phyloP scores from a whole-genome alignment of 2,797 vertebrate species.

The Poecilia picta region DNA sequence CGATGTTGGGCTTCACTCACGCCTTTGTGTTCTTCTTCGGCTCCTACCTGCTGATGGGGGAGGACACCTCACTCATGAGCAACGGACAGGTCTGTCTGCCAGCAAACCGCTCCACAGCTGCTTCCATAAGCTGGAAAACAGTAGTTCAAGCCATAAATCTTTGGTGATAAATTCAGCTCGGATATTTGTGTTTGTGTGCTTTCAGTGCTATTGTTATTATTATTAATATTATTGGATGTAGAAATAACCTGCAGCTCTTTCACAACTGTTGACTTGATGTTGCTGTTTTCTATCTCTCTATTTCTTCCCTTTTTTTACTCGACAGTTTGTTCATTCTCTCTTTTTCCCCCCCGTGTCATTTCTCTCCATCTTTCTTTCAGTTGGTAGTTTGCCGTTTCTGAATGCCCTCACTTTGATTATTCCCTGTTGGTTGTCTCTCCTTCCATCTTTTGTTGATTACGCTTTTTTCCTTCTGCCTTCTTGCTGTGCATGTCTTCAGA shows the following conservation, averaged over 20 bases:
- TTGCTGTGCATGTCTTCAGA: slow-evolving; percentile 90
- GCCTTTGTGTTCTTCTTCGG: slow-evolving; percentile 98
- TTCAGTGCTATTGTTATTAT: background rate
- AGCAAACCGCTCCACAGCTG: background rate
- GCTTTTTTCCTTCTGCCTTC: slow-evolving; percentile 75
- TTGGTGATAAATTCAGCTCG: background rate
- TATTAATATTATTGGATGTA: slow-evolving; percentile 3
- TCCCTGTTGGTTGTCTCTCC: slow-evolving; percentile 51
- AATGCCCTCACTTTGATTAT: slow-evolving; percentile 51
- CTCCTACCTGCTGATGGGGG: slow-evolving; percentile 93
- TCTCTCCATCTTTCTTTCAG: slow-evolving; percentile 39
- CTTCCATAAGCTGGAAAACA: slow-evolving; percentile 2
- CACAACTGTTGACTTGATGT: slow-evolving; percentile 19
- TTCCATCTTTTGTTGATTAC: slow-evolving; percentile 65
- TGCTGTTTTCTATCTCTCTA: slow-evolving; percentile 14
- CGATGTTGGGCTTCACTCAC: slow-evolving; percentile 92
- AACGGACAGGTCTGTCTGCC: slow-evolving; percentile 91
- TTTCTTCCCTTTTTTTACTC: slow-evolving; percentile 37
- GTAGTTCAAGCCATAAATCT: background rate
- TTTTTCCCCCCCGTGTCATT: slow-evolving; percentile 21
- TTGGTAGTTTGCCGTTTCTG: slow-evolving; percentile 42
- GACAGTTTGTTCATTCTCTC: slow-evolving; percentile 16
- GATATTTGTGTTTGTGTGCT: slow-evolving; percentile 8
- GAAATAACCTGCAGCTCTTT: slow-evolving; percentile 21
- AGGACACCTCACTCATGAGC: slow-evolving; percentile 93